A percentile compares a stretch with the other conserved stretches of the same genome.
phyloP scores from a whole-genome alignment of 2,113 vertebrate genomes.

The Elachura formosa region DNA sequence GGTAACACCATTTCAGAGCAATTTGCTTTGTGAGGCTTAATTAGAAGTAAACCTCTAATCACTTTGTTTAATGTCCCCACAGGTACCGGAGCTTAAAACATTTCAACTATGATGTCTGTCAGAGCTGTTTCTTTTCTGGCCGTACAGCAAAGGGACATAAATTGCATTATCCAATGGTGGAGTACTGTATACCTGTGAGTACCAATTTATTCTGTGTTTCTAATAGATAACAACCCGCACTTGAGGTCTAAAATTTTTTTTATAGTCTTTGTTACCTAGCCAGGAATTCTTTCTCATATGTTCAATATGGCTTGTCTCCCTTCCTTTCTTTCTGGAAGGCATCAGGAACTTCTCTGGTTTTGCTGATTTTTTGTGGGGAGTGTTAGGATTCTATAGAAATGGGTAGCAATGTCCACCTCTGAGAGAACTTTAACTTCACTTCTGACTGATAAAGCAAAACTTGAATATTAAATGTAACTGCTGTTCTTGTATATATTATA shows the following conservation, averaged over 20 bases:
- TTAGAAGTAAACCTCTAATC: not conserved
- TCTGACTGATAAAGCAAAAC: not conserved
- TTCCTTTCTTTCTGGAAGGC: not conserved
- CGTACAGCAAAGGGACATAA: slow-evolving; percentile 97
- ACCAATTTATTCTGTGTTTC: not conserved
- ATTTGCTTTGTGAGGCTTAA: not conserved
- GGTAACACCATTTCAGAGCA: not conserved
- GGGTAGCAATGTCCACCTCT: not conserved
- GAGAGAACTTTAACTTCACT: not conserved
- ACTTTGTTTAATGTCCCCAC: not conserved
- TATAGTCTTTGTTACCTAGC: not conserved
- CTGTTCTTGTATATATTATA: not conserved
- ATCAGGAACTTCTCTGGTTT: not conserved
- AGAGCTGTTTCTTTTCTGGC: slow-evolving; percentile 98
- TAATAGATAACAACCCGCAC: not conserved
- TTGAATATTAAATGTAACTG: not conserved
- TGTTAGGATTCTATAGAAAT: not conserved
- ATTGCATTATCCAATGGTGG: slow-evolving; percentile 98
- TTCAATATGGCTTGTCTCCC: not conserved
- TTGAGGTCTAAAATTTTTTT: not conserved
- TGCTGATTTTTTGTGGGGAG: not conserved
- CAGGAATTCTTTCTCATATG: not conserved
- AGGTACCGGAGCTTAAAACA: slow-evolving; percentile 98
- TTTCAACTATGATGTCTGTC: slow-evolving; percentile 98
- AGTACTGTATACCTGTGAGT: slow-evolving; percentile 97